Base-by-base conservation (phyloP, 2,113 vertebrate species). In the Agapornis roseicollis region DNA sequence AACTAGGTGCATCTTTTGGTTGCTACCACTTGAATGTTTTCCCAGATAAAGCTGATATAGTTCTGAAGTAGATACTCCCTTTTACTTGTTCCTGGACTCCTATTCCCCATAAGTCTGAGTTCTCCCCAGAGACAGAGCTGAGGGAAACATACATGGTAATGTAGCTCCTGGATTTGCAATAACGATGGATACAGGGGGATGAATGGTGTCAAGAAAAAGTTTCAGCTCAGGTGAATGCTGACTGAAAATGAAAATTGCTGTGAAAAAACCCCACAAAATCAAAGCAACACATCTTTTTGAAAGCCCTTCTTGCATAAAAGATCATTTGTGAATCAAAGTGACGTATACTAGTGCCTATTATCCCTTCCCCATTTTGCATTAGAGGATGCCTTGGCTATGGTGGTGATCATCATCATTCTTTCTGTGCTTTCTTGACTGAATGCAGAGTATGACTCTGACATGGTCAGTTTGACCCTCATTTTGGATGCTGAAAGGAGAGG, bases 191-290 rank as follows among this genome's bases (percentile, higher is more conserved):
- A 55, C 60, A 80, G 33, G 10, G 47, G 83, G 33, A 72, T 89
- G 65, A 76, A 81, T 71, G 60, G 65, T 84, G 52, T 94, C 69
- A 86, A 81, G 84, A 94, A 16, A 5, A 37, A 81, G 56, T 79
- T 93, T 87, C 65, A 87, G 47, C 52, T 95, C 44, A 81, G 39
- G 63, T 74, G 60, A 79, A 87, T 65, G 61, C 78, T 95, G 89
- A 89, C 83, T 76, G 83, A 92, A 92, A 78, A 79, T 69, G 84
- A 91, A 94, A 81, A 94, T 84, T 3, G 3, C 39, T 60, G 11
- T 17, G 27, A 91, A 89, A 56, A 52, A 86, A 4, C 27, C 31
- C 66, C 8, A 9, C 55, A 79, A 77, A 93, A 81, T 74, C 69
- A 76, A 93, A 93, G 74, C 37, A 89, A 35, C 13, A 25, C 46